Evolutionary conservation across 35 echinoderm and acorn worm genomes (phyloP), one percentile per base, ranked within the genome.

Genomic region (Patiria miniata): DNA sequence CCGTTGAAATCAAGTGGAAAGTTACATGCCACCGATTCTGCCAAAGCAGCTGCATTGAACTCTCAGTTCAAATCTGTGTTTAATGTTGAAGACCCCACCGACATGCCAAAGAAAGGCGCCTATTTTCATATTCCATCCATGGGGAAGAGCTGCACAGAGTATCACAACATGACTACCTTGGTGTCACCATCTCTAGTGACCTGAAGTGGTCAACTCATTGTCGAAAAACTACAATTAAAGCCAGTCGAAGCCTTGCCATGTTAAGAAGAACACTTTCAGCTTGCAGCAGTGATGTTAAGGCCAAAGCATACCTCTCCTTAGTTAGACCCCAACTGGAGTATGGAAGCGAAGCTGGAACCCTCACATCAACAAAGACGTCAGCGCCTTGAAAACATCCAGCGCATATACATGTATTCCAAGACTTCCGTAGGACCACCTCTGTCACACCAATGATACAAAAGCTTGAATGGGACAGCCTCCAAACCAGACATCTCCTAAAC

Each of bases 251-350:
- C 77, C 58, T 44, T 21, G 15, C 50, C 36, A 77, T n/a, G 58
- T 77, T 14, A 61, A 77, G 16, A 86, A 39, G 28, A 21, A n/a
- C 69, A 61, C n/a, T n/a, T n/a, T n/a, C n/a, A n/a, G n/a, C n/a
- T n/a, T n/a, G n/a, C n/a, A n/a, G n/a, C n/a, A n/a, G n/a, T n/a
- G n/a, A n/a, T n/a, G n/a, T n/a, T n/a, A n/a, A n/a, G n/a, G n/a
- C n/a, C n/a, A n/a, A n/a, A 86, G 84, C 58, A 26, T 86, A 86
- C 65, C 19, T 50, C 8, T 68, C 84, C 21, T 42, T 86, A 39
- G 84, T 86, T 37, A 29, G 84, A 9, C 84, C 81, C 8, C 50
- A 83, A 30, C 50, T 83, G 9, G 81, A 83, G 58, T 83, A 83
- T 37, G 23, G 51, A 33, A 29, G 51, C 12, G 81, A 83, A 52